Evolutionary conservation across 2,797 vertebrate species (phyloP).

Genomic region (Hoplostethus mediterraneus): DNA sequence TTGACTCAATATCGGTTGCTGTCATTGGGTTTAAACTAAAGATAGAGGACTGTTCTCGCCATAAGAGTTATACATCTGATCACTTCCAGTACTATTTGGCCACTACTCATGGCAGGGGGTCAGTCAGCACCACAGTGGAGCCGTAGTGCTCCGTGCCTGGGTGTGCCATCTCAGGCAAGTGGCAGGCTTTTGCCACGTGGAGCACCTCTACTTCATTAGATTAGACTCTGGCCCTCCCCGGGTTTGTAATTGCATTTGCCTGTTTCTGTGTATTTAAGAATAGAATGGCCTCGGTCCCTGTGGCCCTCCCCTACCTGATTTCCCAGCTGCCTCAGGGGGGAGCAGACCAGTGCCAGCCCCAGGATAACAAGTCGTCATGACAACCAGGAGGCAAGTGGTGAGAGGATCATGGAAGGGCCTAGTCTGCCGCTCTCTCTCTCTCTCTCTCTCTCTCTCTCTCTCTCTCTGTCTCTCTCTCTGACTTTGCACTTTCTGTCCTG

Average conservation of each 20-base stretch:
- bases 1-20: constrained; percentile 19
- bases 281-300: constrained; percentile 72
- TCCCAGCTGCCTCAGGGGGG: constrained; percentile 73
- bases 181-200: constrained; percentile 74
- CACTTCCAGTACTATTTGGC: constrained; percentile 18
- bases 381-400: constrained; percentile 70
- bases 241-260: constrained; percentile 84
- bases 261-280: constrained; percentile 86
- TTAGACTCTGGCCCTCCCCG: constrained; percentile 79
- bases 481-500: constrained; percentile 68
- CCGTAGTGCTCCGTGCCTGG: constrained; percentile 48
- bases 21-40: constrained; percentile 46
- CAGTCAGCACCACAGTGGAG: constrained; percentile 40
- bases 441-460: constrained; percentile 48
- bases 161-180: constrained; percentile 68
- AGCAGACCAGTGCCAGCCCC: constrained; percentile 46
- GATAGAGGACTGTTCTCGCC: constrained; percentile 38
- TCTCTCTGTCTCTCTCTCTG: constrained; percentile 55
- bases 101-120: constrained; percentile 33
- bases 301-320: constrained; percentile 73
- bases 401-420: constrained; percentile 56
- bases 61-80: constrained; percentile 32
- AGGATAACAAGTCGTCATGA: constrained; percentile 80
- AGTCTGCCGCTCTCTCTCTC: constrained; percentile 29
- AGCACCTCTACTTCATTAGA: constrained; percentile 79